phyloP scores from a whole-genome alignment of 2,797 vertebrate species.

The Halcyon badia region DNA sequence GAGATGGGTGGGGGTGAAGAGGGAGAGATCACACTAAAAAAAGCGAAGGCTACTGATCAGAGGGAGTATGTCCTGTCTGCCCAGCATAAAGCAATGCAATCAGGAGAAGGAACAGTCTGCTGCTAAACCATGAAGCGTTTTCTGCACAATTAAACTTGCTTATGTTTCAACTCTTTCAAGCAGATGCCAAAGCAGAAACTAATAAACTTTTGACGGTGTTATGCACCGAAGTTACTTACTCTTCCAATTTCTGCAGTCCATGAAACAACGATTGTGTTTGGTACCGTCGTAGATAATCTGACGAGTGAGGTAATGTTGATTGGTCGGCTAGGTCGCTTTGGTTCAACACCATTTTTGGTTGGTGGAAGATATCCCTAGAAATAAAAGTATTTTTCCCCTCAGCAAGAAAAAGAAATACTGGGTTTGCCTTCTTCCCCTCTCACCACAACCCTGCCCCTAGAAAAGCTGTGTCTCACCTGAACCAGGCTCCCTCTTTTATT shows the following conservation, averaged over 20 bases:
- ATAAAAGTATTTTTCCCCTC: constrained; percentile 1
- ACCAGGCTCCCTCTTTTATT: not conserved
- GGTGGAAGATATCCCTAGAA: constrained; percentile 97
- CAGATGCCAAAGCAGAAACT: not conserved
- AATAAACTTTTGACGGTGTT: not conserved
- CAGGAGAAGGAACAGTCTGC: not conserved
- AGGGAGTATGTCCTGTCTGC: not conserved
- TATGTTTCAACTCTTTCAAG: not conserved
- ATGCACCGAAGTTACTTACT: constrained; percentile 81
- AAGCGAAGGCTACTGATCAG: not conserved
- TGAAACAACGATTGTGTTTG: constrained; percentile 97
- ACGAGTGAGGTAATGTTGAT: constrained; percentile 99
- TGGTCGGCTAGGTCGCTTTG: constrained; percentile 98
- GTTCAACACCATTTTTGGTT: constrained; percentile 99
- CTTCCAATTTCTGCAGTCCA: constrained; percentile 98
- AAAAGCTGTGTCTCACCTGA: not conserved
- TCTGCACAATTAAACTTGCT: not conserved
- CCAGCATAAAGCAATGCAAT: not conserved
- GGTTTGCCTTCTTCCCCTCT: not conserved
- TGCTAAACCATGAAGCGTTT: not conserved
- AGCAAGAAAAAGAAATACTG: not conserved
- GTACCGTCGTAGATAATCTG: constrained; percentile 95
- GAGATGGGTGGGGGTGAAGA: not conserved
- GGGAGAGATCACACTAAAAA: not conserved
- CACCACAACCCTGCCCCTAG: not conserved